These are phyloP conservation scores for Stichopus horrens DNA, from an alignment of 53 echinoderm and acorn worm species.

Conservation along the genomic window DNA sequence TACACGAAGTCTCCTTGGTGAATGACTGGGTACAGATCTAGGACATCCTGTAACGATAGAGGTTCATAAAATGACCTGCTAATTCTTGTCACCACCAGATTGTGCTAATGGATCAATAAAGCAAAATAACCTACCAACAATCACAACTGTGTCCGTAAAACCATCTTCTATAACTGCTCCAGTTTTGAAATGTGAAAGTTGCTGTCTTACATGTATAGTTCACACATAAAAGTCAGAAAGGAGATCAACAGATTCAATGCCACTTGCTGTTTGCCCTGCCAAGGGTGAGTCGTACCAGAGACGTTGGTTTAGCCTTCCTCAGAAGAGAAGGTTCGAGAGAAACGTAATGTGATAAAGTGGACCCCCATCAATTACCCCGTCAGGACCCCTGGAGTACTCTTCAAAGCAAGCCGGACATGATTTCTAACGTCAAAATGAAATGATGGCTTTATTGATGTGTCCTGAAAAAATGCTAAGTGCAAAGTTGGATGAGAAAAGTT, in stretches of 20 bases:
- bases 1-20: too few relatives aligned
- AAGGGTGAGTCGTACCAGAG: not conserved
- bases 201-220: too few relatives aligned
- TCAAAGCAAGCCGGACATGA: not conserved
- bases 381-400: not conserved
- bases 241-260: not conserved
- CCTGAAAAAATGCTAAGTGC: not conserved
- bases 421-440: not conserved
- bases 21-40: too few relatives aligned
- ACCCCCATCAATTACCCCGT: not conserved
- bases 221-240: too few relatives aligned
- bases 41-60: too few relatives aligned
- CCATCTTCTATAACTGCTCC: too few relatives aligned
- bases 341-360: conserved; percentile 8
- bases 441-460: not conserved
- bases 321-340: conserved; percentile 13
- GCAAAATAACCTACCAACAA: too few relatives aligned
- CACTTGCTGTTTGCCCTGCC: conserved; percentile 2
- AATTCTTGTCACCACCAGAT: too few relatives aligned
- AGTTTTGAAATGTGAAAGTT: too few relatives aligned
- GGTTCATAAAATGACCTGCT: too few relatives aligned
- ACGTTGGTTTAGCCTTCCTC: not conserved
- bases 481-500: not conserved
- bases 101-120: too few relatives aligned
- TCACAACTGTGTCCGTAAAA: too few relatives aligned